A percentile compares a stretch with the other conserved stretches of the same genome.
Evolutionary conservation across 2,797 vertebrate species (phyloP).

Genomic region (Pteronotus mesoamericanus): DNA sequence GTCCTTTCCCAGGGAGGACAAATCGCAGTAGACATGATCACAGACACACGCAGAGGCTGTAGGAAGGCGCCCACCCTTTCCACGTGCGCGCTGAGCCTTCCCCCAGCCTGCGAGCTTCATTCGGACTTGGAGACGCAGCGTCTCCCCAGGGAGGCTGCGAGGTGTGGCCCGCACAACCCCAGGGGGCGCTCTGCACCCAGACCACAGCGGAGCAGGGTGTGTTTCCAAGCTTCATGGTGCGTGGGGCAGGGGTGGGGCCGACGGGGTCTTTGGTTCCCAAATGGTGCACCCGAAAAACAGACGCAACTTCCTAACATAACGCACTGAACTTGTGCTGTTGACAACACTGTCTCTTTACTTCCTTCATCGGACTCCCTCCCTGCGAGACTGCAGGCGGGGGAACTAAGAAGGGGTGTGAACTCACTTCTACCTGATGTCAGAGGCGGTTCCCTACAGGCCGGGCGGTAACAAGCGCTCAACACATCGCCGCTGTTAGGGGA

Average conservation of each 20-base stretch:
- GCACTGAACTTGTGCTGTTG: not conserved
- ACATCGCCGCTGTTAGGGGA: conserved; percentile 33
- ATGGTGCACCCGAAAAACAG: not conserved
- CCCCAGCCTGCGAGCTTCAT: not conserved
- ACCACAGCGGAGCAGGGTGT: rapidly evolving
- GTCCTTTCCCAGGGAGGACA: not conserved
- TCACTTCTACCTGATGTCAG: not conserved
- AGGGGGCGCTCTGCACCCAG: rapidly evolving
- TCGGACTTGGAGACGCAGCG: no score
- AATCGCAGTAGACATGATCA: not conserved
- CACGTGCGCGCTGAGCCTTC: rapidly evolving
- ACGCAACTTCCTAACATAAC: not conserved
- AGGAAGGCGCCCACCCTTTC: not conserved
- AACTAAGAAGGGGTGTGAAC: not conserved
- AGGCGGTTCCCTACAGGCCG: not conserved
- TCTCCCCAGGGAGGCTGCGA: rapidly evolving
- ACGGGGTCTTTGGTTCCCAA: not conserved
- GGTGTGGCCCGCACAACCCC: rapidly evolving
- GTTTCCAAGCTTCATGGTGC: not conserved
- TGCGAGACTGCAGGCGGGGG: rapidly evolving
- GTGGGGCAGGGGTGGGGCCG: rapidly evolving
- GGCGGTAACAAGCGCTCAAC: conserved; percentile 25
- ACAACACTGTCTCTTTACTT: not conserved
- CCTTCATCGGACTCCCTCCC: not conserved
- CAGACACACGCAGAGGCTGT: not conserved